These are phyloP conservation scores for Hippocampus kuda DNA, from an alignment of 2,797 vertebrate species.

Conservation along the genomic window DNA sequence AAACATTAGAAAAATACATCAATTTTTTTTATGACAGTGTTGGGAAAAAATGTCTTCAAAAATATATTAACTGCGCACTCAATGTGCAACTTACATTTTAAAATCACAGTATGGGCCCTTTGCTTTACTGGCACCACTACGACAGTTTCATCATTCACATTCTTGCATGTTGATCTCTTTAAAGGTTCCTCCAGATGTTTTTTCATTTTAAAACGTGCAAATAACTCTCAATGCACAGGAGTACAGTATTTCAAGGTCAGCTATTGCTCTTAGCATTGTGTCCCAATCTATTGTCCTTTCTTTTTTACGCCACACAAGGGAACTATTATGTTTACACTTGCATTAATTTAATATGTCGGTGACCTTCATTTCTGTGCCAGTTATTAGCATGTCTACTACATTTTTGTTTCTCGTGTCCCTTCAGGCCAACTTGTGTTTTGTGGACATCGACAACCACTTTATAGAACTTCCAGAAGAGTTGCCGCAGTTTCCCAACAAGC, in stretches of 20 bases:
- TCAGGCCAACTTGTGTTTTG: constrained; percentile 96
- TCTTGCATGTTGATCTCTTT: constrained; percentile 6
- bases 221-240: background rate
- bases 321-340: background rate
- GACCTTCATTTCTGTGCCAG: background rate
- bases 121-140: background rate
- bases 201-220: constrained; percentile 16
- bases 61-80: background rate
- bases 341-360: background rate
- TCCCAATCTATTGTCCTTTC: background rate
- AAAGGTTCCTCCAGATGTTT: constrained; percentile 9
- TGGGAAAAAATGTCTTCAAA: background rate
- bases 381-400: background rate
- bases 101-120: background rate
- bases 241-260: background rate
- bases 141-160: constrained; percentile 4
- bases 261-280: background rate
- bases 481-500: constrained; percentile 97
- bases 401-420: constrained; percentile 14
- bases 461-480: constrained; percentile 95
- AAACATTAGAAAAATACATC: no score
- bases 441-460: constrained; percentile 98
- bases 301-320: background rate
- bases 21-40: no score
- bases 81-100: background rate